phyloP scores from a whole-genome alignment of 2,113 vertebrate species.

The Otolemur garnettii region DNA sequence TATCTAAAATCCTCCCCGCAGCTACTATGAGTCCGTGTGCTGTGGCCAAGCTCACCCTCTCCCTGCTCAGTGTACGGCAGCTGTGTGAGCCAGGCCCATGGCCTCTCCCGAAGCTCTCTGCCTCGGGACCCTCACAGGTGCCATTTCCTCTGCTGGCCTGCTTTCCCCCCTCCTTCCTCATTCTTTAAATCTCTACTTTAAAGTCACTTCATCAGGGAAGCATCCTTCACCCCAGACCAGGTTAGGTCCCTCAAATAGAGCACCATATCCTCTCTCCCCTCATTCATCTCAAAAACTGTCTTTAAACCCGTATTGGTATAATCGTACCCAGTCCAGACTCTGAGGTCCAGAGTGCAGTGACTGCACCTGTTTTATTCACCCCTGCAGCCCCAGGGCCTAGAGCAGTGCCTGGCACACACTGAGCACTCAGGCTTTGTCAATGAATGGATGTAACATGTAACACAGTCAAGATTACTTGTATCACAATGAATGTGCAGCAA shows the following conservation, averaged over 20 bases:
- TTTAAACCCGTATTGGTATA: not conserved
- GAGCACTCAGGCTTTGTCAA: not conserved
- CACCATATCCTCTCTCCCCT: not conserved
- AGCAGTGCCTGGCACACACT: not conserved
- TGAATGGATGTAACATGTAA: not conserved
- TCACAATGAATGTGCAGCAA: constrained; percentile 37
- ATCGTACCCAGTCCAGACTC: not conserved
- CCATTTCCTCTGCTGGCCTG: accelerated
- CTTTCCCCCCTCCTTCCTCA: accelerated
- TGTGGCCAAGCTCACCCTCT: not conserved
- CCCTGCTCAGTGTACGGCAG: not conserved
- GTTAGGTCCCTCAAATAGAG: not conserved
- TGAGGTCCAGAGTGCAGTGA: not conserved
- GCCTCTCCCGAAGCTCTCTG: not conserved
- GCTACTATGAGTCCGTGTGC: accelerated
- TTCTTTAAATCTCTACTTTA: not conserved
- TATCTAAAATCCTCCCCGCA: not conserved
- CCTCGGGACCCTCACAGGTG: not conserved
- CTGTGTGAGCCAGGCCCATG: accelerated
- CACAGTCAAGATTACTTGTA: constrained; percentile 53
- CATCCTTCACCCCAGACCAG: not conserved
- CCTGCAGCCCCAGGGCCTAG: not conserved
- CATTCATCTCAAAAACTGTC: not conserved
- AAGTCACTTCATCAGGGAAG: not conserved
- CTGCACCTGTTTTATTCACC: not conserved